Conservation (phyloP, 2,888 invertebrate genomes). For the Coelinius sp. region DNA sequence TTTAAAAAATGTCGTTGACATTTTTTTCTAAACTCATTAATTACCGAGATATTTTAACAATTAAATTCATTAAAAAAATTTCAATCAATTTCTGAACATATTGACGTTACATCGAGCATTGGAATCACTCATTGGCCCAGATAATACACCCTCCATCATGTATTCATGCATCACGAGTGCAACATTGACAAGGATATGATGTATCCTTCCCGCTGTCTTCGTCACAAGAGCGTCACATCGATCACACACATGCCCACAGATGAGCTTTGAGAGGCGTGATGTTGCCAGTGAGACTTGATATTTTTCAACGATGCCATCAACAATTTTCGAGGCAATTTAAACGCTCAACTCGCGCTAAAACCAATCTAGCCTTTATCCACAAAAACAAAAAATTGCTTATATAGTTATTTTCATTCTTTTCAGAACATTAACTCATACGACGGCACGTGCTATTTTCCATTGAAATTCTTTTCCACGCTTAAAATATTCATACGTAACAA, state of each 20-base stretch:
- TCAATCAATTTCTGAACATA: neutral
- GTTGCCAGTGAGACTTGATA: neutral
- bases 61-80: too few relatives aligned
- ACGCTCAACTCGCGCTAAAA: slow-evolving; percentile 5
- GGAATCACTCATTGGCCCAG: neutral
- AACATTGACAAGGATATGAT: neutral
- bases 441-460: neutral
- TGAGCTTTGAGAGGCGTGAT: neutral
- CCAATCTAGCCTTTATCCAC: neutral
- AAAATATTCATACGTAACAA: neutral
- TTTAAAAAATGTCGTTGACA: too few relatives aligned
- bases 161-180: neutral
- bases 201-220: slow-evolving; percentile 2
- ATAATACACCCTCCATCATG: neutral
- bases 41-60: too few relatives aligned
- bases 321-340: slow-evolving; percentile 33
- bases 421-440: neutral
- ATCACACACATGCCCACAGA: neutral
- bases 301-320: slow-evolving; percentile 18
- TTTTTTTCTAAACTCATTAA: too few relatives aligned
- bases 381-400: neutral
- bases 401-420: neutral
- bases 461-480: neutral
- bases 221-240: neutral
- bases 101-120: neutral